Evolutionary conservation across 53 echinoderm and acorn worm species (phyloP).

Genomic region (Holothuria leucospilota): DNA sequence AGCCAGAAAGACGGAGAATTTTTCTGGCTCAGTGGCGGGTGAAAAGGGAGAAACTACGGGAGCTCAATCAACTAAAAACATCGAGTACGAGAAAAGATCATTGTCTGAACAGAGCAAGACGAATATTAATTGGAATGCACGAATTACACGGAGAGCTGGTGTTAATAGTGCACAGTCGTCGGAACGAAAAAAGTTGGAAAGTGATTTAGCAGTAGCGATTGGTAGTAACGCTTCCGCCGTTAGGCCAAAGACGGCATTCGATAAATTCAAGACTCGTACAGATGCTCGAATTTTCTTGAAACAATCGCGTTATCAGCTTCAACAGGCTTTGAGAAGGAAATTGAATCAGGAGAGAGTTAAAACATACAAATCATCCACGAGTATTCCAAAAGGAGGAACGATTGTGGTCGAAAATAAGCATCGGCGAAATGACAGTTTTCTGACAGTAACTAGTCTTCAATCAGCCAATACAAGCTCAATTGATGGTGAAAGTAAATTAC

Average conservation of each 20-base stretch:
- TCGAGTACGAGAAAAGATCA: no score
- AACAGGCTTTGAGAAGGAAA: slow-evolving; percentile 6
- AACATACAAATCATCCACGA: background rate
- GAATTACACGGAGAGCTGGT: no score
- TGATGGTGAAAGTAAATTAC: background rate
- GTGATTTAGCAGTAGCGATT: slow-evolving; percentile 6
- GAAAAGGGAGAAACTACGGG: no score
- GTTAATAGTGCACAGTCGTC: background rate
- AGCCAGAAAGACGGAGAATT: background rate
- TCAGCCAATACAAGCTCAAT: background rate
- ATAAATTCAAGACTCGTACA: slow-evolving; percentile 24
- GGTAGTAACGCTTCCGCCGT: background rate
- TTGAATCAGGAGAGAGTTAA: background rate
- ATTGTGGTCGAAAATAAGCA: no score
- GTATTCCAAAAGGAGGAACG: background rate
- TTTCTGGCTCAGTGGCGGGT: no score
- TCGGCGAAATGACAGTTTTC: background rate
- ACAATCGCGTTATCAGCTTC: slow-evolving; percentile 6
- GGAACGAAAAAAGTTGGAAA: background rate
- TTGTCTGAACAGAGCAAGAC: no score
- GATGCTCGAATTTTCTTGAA: slow-evolving; percentile 25
- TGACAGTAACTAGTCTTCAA: background rate
- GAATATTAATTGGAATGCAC: no score
- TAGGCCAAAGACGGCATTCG: slow-evolving; percentile 35
- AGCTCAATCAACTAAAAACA: no score